Evolutionary conservation across 92 coral and sea anemone species (phyloP), one percentile per base, ranked within the genome.

Genomic region (Porites lobata): DNA sequence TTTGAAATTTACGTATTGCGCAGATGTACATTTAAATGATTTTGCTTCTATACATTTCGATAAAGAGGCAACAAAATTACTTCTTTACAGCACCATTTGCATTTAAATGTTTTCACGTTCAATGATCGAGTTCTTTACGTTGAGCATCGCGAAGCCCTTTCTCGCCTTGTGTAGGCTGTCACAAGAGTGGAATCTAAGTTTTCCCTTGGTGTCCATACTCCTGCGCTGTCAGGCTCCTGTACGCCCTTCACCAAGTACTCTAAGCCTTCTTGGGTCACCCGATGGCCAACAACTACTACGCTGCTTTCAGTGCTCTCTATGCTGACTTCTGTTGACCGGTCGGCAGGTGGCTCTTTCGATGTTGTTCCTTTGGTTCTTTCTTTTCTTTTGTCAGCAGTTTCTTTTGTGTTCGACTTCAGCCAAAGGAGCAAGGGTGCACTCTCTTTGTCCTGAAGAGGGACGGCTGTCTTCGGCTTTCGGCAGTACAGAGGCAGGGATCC

Each of bases 111-210:
- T 53, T 7, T 7, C 57, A 53, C 57, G 57, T 53, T 53, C 57
- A 53, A 53, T 53, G 57, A 53, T 7, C 57, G 0, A 53, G 57
- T 53, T 11, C 57, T 11, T 53, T 53, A 53, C 8, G 57, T 53
- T 8, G 82, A 77, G 82, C 82, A 77, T 50, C 82, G 85, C 50
- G 85, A 65, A 66, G 65, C 85, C 50, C 85, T 80, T 73, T 80
- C 75, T 21, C 85, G 85, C 47, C 85, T 80, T 80, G 65, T 65
- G 85, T 80, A 80, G 22, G 85, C 85, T 21, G 85, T 29, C 29
- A 80, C 75, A 80, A 80, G 85, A 80, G 85, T 50, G 65, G 32
- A 53, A 29, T 63, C 76, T 38, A 80, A 75, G 20, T 80, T 66
- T 53, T 80, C 65, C 67, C 63, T 19, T 64, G 72, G 84, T n/a